Evolutionary conservation across 2,888 invertebrate genomes (phyloP), one percentile per base, ranked within the genome.

Genomic region (Masnerella sp.): DNA sequence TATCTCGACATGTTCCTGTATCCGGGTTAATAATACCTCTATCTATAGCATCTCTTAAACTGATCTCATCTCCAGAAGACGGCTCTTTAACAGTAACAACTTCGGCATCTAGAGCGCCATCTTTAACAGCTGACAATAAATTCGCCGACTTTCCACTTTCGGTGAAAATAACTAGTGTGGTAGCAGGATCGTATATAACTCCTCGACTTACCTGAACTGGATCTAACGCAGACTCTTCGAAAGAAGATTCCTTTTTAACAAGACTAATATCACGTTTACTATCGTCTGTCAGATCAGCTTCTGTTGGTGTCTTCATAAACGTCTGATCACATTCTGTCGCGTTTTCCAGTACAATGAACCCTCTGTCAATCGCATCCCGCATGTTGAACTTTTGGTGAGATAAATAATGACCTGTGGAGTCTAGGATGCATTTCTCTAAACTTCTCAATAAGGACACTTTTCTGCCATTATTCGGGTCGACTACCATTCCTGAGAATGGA

Each of bases 131-230:
- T 79, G 92, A 90, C 49, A 95, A 84, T 61, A 96, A 89, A 82
- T 93, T 93, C 78, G 92, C 91, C 0, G 94, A 92, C 82, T 91
- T 89, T 25, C 93, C 93, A 8, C 90, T 91, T 59, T 92, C 91
- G 0, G 94, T 92, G 52, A 93, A 92, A 80, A 94, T 92, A 8
- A 95, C 91, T 68, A 93, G 87, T 1, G 93, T 92, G 8, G 93
- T 93, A 0, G 92, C 90, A 0, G 95, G 95, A 86, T 95, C 94
- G 84, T 93, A 95, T 75, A 94, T 93, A 2, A 94, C 89, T 5
- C 93, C 94, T 0, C 92, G 91, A 20, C 90, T 89, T 49, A 95
- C 90, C 88, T 94, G 92, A 7, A 95, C 88, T 0, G 94, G 94
- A 84, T 94, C 93, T 14, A 88, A 88, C 47, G 79, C 79, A 0